A percentile compares a stretch with the other conserved stretches of the same genome.
These are phyloP conservation scores for Chlamydotis undulata DNA, from an alignment of 2,113 vertebrate species.

Conservation along the genomic window DNA sequence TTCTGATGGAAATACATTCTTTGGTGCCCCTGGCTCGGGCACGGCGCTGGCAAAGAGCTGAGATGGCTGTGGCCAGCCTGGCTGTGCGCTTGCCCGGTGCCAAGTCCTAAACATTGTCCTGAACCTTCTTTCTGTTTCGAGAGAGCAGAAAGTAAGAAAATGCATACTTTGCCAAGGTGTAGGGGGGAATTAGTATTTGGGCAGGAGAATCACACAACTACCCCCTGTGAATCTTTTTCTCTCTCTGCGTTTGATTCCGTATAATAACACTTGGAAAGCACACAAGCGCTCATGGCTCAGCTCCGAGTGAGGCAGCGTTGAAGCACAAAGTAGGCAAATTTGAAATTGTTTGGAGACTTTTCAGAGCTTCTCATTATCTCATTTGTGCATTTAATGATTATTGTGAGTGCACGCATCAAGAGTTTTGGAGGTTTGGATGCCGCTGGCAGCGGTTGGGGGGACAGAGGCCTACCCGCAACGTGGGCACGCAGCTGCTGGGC, in stretches of 20 bases:
- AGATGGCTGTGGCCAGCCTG: neutral
- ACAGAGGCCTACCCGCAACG: neutral
- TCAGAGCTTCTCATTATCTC: neutral
- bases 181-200: neutral
- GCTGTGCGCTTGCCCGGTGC: neutral
- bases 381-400: neutral
- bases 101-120: neutral
- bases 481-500: fast-evolving
- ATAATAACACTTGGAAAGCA: neutral
- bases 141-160: neutral
- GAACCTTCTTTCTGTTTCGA: neutral
- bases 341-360: constrained; percentile 10
- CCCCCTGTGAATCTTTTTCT: neutral
- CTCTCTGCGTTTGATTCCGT: neutral
- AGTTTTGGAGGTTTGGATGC: neutral
- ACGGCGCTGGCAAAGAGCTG: neutral
- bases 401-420: neutral
- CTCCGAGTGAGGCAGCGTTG: neutral
- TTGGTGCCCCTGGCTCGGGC: neutral
- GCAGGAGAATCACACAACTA: neutral
- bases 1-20: neutral
- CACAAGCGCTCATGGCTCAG: neutral
- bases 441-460: neutral
- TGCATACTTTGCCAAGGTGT: neutral
- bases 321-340: constrained; percentile 10